Evolutionary conservation across 1,140 invertebrate genomes (phyloP).

Genomic region (Drosophila tristis): DNA sequence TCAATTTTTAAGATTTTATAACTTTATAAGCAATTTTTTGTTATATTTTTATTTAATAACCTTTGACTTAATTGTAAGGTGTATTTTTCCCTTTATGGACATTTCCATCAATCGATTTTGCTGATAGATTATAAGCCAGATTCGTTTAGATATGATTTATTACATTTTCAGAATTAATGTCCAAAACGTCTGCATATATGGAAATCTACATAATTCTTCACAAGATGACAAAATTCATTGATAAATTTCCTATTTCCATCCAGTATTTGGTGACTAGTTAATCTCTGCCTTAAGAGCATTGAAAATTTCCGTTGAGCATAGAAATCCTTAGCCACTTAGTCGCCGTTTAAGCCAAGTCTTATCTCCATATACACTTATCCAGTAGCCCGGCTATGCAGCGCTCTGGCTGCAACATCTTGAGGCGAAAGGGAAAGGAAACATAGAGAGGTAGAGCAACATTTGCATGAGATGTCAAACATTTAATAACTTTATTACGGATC

Average conservation of each 20-base stretch:
- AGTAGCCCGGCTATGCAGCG: neutral
- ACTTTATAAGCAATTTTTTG: no score
- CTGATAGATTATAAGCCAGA: no score
- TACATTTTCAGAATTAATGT: no score
- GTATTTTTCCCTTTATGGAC: no score
- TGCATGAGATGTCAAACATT: slow-evolving; percentile 37
- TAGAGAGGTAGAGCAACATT: slow-evolving; percentile 5
- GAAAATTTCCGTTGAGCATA: neutral
- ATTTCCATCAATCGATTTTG: no score
- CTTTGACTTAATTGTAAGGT: no score
- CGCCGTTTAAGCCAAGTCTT: slow-evolving; percentile 29
- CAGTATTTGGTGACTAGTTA: slow-evolving; percentile 18
- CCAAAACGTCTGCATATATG: no score
- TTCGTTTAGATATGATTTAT: no score
- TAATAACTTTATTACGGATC: slow-evolving; percentile 40
- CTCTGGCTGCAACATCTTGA: slow-evolving; percentile 6
- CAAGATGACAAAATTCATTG: slow-evolving; percentile 12
- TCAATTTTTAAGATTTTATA: no score
- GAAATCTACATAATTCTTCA: no score
- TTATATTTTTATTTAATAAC: no score
- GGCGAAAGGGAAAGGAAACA: slow-evolving; percentile 33
- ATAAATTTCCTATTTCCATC: neutral
- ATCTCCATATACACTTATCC: slow-evolving; percentile 20
- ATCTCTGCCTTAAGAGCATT: slow-evolving; percentile 28
- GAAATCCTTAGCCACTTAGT: slow-evolving; percentile 35